phyloP scores from a whole-genome alignment of 2,888 invertebrate genomes.

The Sabatieria punctata region DNA sequence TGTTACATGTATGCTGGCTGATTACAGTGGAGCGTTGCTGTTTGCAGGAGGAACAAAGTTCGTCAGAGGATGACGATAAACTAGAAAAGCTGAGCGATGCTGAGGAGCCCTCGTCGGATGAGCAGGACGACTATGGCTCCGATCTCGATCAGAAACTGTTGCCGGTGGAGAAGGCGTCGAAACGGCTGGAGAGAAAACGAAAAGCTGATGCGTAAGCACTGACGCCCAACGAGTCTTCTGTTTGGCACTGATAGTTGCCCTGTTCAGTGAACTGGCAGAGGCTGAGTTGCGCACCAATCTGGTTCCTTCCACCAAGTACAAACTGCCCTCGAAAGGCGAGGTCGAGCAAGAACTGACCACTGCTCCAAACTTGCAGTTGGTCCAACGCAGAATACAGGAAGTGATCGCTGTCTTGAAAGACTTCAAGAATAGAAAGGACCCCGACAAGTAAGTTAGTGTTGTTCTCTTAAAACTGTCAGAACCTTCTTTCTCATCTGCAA shows the following conservation, averaged over 20 bases:
- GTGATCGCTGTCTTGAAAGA: constrained; percentile 18
- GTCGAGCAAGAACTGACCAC: not conserved
- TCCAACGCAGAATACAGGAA: constrained; percentile 8
- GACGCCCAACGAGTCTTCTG: too few species aligned
- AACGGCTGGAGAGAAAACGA: not conserved
- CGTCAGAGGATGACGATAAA: too few species aligned
- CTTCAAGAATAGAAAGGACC: constrained; percentile 19
- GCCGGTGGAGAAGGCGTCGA: not conserved
- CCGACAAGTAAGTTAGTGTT: constrained; percentile 13
- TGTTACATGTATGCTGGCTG: too few species aligned
- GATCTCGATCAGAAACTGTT: too few species aligned
- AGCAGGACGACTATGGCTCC: too few species aligned
- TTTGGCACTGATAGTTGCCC: too few species aligned
- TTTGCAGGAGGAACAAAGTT: too few species aligned
- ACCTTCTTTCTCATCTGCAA: not conserved
- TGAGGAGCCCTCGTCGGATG: too few species aligned
- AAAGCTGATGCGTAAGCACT: too few species aligned
- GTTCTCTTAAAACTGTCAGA: not conserved
- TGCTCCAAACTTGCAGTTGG: constrained; percentile 7
- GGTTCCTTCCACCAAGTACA: not conserved
- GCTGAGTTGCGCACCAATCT: constrained; percentile 9
- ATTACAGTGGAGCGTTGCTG: too few species aligned
- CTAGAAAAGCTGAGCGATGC: too few species aligned
- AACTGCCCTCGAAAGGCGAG: not conserved
- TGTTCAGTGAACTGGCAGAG: too few species aligned